Evolutionary conservation across 2,888 invertebrate genomes (phyloP).

Genomic region (Eupithecia centaureata): DNA sequence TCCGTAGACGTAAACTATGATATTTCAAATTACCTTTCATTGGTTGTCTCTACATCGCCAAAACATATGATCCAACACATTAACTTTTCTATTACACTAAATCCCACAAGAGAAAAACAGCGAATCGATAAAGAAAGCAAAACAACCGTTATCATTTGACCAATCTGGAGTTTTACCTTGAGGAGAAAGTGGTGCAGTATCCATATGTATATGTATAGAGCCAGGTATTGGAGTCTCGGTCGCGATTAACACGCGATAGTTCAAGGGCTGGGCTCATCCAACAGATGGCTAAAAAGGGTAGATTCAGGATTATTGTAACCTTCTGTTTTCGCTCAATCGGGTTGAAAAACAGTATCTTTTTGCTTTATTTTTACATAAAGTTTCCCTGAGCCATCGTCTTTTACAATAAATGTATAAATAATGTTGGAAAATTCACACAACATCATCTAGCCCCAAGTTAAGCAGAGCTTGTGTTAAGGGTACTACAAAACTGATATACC

Average conservation of each 20-base stretch:
- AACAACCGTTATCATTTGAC: slow-evolving; percentile 36
- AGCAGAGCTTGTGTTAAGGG: too few relatives aligned
- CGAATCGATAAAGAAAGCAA: slow-evolving; percentile 29
- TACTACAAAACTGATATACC: too few relatives aligned
- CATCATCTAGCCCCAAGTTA: too few relatives aligned
- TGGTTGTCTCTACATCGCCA: background rate
- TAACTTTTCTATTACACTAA: background rate
- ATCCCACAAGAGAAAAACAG: background rate
- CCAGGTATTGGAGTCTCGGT: slow-evolving; percentile 42
- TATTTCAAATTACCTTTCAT: background rate
- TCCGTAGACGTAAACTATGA: background rate
- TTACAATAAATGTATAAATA: background rate
- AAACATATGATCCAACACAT: background rate
- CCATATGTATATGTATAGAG: slow-evolving; percentile 34
- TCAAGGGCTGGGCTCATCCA: slow-evolving; percentile 64
- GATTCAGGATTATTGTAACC: slow-evolving; percentile 36
- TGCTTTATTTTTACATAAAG: background rate
- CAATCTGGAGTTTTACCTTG: slow-evolving; percentile 44
- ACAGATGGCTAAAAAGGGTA: slow-evolving; percentile 32
- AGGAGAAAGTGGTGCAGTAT: slow-evolving; percentile 48
- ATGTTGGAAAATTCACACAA: too few relatives aligned
- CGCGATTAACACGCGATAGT: slow-evolving; percentile 72
- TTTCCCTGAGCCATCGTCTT: background rate
- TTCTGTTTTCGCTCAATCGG: slow-evolving; percentile 36
- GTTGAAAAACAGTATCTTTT: slow-evolving; percentile 10